A percentile compares a stretch with the other conserved stretches of the same genome.
Conservation (phyloP, 2,797 vertebrate genomes). For the Rhinella marina region DNA sequence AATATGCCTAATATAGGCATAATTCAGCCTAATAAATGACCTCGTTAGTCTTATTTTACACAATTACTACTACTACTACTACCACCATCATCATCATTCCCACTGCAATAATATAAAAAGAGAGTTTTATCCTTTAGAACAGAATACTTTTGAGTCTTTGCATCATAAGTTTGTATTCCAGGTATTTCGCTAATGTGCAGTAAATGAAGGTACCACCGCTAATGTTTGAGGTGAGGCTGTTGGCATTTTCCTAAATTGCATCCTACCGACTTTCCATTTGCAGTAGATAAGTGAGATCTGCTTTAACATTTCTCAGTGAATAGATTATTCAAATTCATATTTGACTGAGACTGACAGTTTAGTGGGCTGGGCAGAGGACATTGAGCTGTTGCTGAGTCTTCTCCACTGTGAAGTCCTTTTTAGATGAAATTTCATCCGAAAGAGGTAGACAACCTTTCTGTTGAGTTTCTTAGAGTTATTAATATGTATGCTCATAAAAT, state of each 20-base stretch:
- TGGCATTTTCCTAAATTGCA: constrained; percentile 39
- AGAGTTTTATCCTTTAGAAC: not conserved
- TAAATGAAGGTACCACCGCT: constrained; percentile 5
- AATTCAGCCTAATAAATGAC: too few species aligned
- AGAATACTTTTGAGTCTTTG: not conserved
- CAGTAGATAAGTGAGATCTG: constrained; percentile 45
- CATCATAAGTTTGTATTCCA: too few species aligned
- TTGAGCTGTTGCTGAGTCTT: not conserved
- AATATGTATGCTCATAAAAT: constrained; percentile 47
- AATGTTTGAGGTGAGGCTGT: constrained; percentile 25
- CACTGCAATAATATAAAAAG: not conserved
- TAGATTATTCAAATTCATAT: constrained; percentile 49
- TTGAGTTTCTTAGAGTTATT: constrained; percentile 17
- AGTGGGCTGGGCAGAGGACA: not conserved
- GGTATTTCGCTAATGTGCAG: constrained; percentile 4
- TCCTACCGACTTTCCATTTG: constrained; percentile 18
- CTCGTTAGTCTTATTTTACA: too few species aligned
- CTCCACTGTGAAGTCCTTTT: constrained; percentile 15
- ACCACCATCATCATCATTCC: not conserved
- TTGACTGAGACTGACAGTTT: not conserved
- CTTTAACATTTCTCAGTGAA: constrained; percentile 45
- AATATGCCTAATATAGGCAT: too few species aligned
- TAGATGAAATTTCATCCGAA: constrained; percentile 31
- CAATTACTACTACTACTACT: too few species aligned
- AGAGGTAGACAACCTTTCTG: constrained; percentile 35